Evolutionary conservation across 2,888 invertebrate genomes (phyloP).

Genomic region (Dolomedes plantarius): DNA sequence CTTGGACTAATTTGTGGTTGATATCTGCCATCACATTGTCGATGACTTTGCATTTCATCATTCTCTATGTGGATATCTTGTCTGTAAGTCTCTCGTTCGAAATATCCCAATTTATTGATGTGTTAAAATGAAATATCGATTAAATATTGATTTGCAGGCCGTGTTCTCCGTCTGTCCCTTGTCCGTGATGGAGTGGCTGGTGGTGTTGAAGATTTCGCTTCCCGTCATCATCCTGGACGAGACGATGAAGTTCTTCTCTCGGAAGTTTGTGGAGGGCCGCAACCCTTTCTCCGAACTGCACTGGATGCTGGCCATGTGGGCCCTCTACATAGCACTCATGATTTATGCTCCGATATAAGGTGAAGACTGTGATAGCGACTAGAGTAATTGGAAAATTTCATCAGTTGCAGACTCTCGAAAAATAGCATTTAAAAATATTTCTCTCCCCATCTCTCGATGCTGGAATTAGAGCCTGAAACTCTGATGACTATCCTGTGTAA

Average conservation of each 20-base stretch:
- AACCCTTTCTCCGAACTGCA: slow-evolving; percentile 77
- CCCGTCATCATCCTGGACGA: slow-evolving; percentile 99
- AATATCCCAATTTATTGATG: too few species aligned
- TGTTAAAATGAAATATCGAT: too few species aligned
- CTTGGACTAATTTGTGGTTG: slow-evolving; percentile 99
- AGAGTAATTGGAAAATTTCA: not conserved
- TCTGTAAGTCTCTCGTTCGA: slow-evolving; percentile 88
- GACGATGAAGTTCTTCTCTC: slow-evolving; percentile 98
- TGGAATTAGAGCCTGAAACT: too few species aligned
- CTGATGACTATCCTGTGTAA: not conserved
- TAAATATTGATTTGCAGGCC: too few species aligned
- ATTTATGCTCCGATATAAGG: slow-evolving; percentile 77
- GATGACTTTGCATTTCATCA: slow-evolving; percentile 99
- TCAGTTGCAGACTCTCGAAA: slow-evolving; percentile 1
- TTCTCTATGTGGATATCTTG: slow-evolving; percentile 98
- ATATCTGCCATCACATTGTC: slow-evolving; percentile 98
- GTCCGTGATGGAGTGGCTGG: slow-evolving; percentile 94
- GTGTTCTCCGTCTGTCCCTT: slow-evolving; percentile 99
- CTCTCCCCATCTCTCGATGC: too few species aligned
- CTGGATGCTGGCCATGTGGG: slow-evolving; percentile 97
- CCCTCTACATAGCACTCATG: slow-evolving; percentile 92
- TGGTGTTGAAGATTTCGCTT: slow-evolving; percentile 99
- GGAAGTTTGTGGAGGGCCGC: slow-evolving; percentile 99
- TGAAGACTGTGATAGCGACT: slow-evolving; percentile 41
- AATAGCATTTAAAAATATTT: too few species aligned